These are phyloP conservation scores for Pollachius pollachius DNA, from an alignment of 2,113 vertebrate genomes.

Conservation along the genomic window DNA sequence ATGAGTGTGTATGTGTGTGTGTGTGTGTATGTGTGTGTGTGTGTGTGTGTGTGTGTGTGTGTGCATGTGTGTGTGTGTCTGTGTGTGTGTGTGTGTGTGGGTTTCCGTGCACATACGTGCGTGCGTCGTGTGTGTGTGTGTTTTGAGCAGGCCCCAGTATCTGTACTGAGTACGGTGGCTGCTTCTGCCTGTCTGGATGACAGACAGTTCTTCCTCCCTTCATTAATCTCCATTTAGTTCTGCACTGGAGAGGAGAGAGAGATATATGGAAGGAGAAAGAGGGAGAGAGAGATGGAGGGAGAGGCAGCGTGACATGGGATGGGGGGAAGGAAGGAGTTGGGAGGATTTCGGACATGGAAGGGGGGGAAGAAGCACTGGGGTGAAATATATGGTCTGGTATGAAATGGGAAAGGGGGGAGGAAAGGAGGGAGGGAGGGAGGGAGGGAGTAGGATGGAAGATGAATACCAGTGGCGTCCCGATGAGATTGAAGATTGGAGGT, in stretches of 20 bases:
- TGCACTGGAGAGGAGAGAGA: slow-evolving; percentile 48
- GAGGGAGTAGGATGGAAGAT: background rate
- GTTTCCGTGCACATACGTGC: too few species aligned
- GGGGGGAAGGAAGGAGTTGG: slow-evolving; percentile 22
- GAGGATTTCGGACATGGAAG: slow-evolving; percentile 10
- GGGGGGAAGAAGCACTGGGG: slow-evolving; percentile 22
- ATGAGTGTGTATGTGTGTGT: background rate
- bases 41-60: background rate
- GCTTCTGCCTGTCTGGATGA: slow-evolving; percentile 62
- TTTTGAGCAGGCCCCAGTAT: slow-evolving; percentile 40
- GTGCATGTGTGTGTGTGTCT: too few species aligned
- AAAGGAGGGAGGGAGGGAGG: slow-evolving; percentile 26
- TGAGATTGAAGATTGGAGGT: background rate
- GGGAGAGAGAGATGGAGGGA: slow-evolving; percentile 19
- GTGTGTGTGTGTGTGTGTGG: too few species aligned
- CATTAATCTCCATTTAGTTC: slow-evolving; percentile 75
- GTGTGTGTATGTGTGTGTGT: background rate
- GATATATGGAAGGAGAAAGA: slow-evolving; percentile 4
- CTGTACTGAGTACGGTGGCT: slow-evolving; percentile 24
- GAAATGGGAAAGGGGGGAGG: slow-evolving; percentile 54
- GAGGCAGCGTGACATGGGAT: slow-evolving; percentile 27
- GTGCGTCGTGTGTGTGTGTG: slow-evolving; percentile 8
- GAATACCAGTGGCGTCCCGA: slow-evolving; percentile 1
- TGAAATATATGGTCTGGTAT: slow-evolving; percentile 60
- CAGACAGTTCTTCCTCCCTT: slow-evolving; percentile 65